phyloP scores from a whole-genome alignment of 2,113 vertebrate species.

The Tapirus terrestris region DNA sequence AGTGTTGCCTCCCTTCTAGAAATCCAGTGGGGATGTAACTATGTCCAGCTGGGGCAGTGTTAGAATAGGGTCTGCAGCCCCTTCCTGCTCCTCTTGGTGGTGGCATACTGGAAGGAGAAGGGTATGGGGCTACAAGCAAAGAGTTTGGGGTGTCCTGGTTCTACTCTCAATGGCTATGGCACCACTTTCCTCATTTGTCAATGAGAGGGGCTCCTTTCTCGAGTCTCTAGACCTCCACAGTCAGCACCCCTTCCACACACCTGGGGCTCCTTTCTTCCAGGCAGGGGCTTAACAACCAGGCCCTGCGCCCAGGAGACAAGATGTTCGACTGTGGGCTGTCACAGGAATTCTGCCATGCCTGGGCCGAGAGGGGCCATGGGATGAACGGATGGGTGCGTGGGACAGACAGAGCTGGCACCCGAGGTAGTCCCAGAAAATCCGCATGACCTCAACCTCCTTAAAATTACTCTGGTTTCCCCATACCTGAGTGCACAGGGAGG shows the following conservation, averaged over 20 bases:
- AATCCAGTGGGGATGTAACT: neutral
- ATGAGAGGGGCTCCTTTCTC: neutral
- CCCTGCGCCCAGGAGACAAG: neutral
- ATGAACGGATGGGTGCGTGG: accelerated
- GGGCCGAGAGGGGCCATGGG: neutral
- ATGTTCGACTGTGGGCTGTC: neutral
- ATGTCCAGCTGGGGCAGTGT: neutral
- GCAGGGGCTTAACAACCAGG: neutral
- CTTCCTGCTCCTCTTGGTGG: neutral
- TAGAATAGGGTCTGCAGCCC: neutral
- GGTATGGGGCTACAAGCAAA: neutral
- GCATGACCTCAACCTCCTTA: neutral
- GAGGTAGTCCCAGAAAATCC: neutral
- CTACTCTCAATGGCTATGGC: neutral
- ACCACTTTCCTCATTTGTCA: neutral
- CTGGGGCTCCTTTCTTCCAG: neutral
- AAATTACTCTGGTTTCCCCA: neutral
- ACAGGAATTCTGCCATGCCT: accelerated
- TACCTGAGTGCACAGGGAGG: neutral
- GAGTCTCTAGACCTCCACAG: neutral
- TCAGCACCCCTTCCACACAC: neutral
- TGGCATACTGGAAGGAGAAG: neutral
- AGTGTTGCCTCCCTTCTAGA: neutral
- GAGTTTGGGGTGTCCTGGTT: neutral
- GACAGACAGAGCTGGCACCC: neutral